Evolutionary conservation across 2,888 invertebrate genomes (phyloP).

Genomic region (Phasia obesa): DNA sequence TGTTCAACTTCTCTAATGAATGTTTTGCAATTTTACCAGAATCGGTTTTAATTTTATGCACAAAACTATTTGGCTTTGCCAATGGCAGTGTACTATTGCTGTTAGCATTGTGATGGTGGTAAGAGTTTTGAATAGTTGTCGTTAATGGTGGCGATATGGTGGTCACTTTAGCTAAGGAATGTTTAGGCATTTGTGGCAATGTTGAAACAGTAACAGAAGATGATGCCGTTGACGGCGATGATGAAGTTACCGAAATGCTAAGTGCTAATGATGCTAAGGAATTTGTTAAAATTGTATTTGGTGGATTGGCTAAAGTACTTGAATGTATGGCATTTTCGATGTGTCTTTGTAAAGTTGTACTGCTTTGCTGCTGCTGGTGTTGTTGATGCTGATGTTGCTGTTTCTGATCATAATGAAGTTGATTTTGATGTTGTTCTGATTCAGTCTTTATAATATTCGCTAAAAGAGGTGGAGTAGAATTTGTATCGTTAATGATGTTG

Average conservation of each 20-base stretch:
- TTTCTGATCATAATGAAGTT: conserved; percentile 44
- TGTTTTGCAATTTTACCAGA: conserved; percentile 76
- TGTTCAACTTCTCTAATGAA: conserved; percentile 75
- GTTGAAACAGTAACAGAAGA: conserved; percentile 65
- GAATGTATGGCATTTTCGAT: conserved; percentile 61
- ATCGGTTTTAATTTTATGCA: conserved; percentile 76
- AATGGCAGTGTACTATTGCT: conserved; percentile 39
- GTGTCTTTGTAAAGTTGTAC: conserved; percentile 57
- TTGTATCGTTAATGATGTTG: conserved; percentile 56
- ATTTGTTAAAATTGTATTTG: conserved; percentile 45
- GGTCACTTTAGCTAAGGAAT: conserved; percentile 75
- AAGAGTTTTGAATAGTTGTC: conserved; percentile 40
- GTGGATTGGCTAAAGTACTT: conserved; percentile 20
- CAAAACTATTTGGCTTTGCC: conserved; percentile 69
- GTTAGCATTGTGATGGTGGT: conserved; percentile 38
- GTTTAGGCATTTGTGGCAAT: conserved; percentile 73
- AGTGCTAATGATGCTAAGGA: conserved; percentile 45
- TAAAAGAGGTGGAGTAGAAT: too few relatives aligned
- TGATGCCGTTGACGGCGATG: conserved; percentile 23
- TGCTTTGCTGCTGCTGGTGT: conserved; percentile 36
- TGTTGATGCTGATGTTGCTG: conserved; percentile 30
- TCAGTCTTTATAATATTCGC: too few relatives aligned
- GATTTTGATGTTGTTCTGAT: conserved; percentile 58
- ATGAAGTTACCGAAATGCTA: conserved; percentile 57
- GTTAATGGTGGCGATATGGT: conserved; percentile 69